Evolutionary conservation across 2,797 vertebrate species (phyloP).

Genomic region (Megaceryle alcyon): DNA sequence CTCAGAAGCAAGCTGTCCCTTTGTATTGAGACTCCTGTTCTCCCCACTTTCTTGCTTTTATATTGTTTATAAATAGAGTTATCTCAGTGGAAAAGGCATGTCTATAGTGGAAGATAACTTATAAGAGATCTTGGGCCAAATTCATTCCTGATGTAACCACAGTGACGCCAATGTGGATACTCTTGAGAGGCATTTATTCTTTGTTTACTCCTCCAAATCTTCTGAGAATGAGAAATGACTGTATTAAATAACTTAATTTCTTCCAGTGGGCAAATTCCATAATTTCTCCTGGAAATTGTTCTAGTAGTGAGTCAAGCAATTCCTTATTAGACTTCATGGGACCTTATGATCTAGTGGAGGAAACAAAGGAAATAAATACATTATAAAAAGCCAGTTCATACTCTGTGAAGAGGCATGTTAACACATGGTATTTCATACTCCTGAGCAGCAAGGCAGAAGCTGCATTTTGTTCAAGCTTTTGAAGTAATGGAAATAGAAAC

Average conservation of each 20-base stretch:
- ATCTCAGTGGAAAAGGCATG: not conserved
- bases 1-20: not conserved
- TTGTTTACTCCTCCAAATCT: slow-evolving; percentile 44
- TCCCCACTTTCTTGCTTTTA: not conserved
- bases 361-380: not conserved
- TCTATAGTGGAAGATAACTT: not conserved
- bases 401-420: not conserved
- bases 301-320: slow-evolving; percentile 43
- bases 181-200: slow-evolving; percentile 3
- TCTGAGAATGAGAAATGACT: slow-evolving; percentile 16
- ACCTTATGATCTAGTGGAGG: not conserved
- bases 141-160: not conserved
- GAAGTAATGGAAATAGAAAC: not conserved
- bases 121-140: not conserved
- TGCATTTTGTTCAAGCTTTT: not conserved
- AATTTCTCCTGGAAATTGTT: slow-evolving; percentile 42
- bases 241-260: slow-evolving; percentile 59
- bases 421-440: not conserved
- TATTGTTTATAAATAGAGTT: slow-evolving; percentile 5
- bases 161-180: slow-evolving; percentile 8
- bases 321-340: not conserved
- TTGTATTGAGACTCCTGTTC: not conserved
- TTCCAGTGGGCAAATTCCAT: slow-evolving; percentile 42
- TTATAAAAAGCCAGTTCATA: not conserved
- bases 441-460: not conserved